A percentile compares a stretch with the other conserved stretches of the same genome.
phyloP scores from a whole-genome alignment of 2,113 vertebrate genomes.

The Recurvirostra avosetta region DNA sequence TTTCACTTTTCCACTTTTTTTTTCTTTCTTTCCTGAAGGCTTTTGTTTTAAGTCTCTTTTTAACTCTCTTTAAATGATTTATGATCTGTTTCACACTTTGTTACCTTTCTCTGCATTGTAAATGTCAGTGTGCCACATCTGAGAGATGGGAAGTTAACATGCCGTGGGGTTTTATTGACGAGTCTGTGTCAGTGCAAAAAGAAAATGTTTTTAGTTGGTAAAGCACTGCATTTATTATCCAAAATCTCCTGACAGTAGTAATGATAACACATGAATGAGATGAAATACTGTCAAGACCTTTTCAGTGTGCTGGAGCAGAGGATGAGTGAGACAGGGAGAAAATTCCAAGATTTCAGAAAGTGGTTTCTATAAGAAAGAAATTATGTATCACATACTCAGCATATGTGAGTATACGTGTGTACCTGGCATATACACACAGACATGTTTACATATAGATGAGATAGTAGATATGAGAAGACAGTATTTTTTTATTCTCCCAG shows the following conservation, averaged over 20 bases:
- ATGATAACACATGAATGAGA: conserved; percentile 61
- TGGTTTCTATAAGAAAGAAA: background rate
- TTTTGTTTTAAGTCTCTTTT: conserved; percentile 61
- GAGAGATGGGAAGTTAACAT: conserved; percentile 65
- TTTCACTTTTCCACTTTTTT: background rate
- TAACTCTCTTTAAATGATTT: conserved; percentile 63
- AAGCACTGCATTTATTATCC: conserved; percentile 64
- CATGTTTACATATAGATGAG: background rate
- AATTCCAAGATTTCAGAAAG: conserved; percentile 14
- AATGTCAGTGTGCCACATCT: conserved; percentile 51
- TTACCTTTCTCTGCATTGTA: conserved; percentile 68
- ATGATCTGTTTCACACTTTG: conserved; percentile 60
- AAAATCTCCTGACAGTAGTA: conserved; percentile 54
- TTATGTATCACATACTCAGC: background rate
- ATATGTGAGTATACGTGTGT: background rate
- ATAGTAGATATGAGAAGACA: background rate
- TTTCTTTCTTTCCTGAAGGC: background rate
- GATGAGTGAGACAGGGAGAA: background rate
- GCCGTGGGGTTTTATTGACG: conserved; percentile 62
- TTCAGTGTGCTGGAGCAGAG: background rate
- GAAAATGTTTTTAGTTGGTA: conserved; percentile 56
- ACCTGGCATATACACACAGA: background rate
- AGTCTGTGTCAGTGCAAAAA: conserved; percentile 32
- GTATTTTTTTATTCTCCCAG: background rate
- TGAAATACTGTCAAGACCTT: conserved; percentile 44